A percentile compares a stretch with the other conserved stretches of the same genome.
These are phyloP conservation scores for Sabatieria punctata DNA, from an alignment of 2,888 invertebrate species.

Conservation along the genomic window DNA sequence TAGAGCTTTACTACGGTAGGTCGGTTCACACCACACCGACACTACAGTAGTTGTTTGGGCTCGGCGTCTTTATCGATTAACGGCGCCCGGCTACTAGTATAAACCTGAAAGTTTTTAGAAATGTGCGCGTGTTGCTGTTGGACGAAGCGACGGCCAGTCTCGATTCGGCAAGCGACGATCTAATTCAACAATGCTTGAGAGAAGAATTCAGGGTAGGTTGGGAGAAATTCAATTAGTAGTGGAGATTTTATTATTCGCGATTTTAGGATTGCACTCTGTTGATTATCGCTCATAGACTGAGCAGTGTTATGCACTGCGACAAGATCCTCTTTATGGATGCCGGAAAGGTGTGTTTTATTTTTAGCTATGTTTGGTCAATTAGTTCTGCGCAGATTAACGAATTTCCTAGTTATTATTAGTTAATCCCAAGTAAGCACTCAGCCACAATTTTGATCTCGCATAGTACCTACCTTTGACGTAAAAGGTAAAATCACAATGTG, in stretches of 20 bases:
- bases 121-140: conserved; percentile 38
- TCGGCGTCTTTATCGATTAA: too few relatives aligned
- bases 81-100: too few relatives aligned
- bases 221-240: not conserved
- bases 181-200: conserved; percentile 35
- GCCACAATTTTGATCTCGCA: too few relatives aligned
- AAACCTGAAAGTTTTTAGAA: conserved; percentile 33
- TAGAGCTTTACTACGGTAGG: conserved; percentile 41
- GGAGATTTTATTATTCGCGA: not conserved
- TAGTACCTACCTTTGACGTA: too few relatives aligned
- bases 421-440: too few relatives aligned
- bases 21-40: too few relatives aligned
- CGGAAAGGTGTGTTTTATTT: conserved; percentile 34
- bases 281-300: conserved; percentile 46
- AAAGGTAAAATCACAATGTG: too few relatives aligned
- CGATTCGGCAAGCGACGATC: conserved; percentile 42
- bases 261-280: conserved; percentile 40
- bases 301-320: conserved; percentile 41
- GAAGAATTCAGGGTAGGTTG: not conserved
- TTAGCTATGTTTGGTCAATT: not conserved
- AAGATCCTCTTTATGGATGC: conserved; percentile 42
- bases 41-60: too few relatives aligned
- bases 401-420: too few relatives aligned
- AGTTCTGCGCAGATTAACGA: not conserved
- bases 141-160: conserved; percentile 44